Evolutionary conservation across 2,113 vertebrate genomes (phyloP).

Genomic region (Albula glossodonta): DNA sequence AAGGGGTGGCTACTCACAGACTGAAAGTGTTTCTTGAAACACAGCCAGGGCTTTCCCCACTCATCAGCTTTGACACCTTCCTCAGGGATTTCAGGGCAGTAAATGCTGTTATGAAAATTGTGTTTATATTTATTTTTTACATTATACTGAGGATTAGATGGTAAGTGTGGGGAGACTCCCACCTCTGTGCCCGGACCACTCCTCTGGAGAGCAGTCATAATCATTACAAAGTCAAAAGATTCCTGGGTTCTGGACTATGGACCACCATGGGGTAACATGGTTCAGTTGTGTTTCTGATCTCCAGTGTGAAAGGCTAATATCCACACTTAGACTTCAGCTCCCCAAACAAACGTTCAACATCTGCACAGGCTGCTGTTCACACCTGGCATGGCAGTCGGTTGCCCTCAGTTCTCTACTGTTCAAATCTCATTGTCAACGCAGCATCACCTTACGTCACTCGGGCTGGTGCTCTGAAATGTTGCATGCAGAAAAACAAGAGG

Average conservation of each 20-base stretch:
- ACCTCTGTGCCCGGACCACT: not conserved
- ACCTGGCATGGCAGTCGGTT: not conserved
- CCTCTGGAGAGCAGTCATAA: not conserved
- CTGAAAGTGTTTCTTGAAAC: conserved; percentile 52
- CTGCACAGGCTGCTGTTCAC: not conserved
- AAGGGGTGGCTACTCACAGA: conserved; percentile 34
- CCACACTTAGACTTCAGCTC: not conserved
- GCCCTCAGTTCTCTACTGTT: not conserved
- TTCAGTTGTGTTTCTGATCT: not conserved
- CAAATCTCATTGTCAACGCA: not conserved
- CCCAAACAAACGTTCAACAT: not conserved
- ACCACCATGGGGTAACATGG: not conserved
- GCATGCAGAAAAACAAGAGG: not conserved
- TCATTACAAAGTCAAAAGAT: not conserved
- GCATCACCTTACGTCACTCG: too few species aligned
- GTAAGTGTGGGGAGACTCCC: not conserved
- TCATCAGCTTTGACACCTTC: not conserved
- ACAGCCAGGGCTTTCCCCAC: conserved; percentile 45
- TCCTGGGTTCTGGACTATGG: not conserved
- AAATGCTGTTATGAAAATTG: not conserved
- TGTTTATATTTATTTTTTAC: not conserved
- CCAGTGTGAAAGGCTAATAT: not conserved
- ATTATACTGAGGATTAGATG: not conserved
- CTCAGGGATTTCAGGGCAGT: not conserved
- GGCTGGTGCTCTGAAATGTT: not conserved